Conservation (phyloP, 2,797 vertebrate species). For the Galaxias olidus region DNA sequence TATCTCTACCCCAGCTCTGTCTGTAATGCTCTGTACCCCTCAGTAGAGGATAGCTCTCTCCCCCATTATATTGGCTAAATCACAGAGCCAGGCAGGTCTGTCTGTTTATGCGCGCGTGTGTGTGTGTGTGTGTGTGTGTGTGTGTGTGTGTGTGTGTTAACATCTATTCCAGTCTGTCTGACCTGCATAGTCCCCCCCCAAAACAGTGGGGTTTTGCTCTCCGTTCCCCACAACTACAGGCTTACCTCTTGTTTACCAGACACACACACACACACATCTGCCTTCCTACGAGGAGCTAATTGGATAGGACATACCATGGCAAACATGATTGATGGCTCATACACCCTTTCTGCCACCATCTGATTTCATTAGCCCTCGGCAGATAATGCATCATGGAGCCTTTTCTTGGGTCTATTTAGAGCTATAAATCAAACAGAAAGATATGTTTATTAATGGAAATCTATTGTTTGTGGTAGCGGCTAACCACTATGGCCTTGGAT, state of each 20-base stretch:
- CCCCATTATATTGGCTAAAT: neutral
- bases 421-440: neutral
- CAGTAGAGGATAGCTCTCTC: too few relatives aligned
- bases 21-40: neutral
- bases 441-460: neutral
- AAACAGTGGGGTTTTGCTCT: slow-evolving; percentile 8
- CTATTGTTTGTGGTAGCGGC: neutral
- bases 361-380: slow-evolving; percentile 55
- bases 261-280: slow-evolving; percentile 40
- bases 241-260: slow-evolving; percentile 23
- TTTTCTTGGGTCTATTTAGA: slow-evolving; percentile 39
- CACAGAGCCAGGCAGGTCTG: neutral
- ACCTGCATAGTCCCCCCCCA: slow-evolving; percentile 18
- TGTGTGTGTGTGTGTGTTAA: slow-evolving; percentile 2
- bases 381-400: slow-evolving; percentile 38
- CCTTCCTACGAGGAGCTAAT: neutral
- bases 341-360: slow-evolving; percentile 33
- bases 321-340: slow-evolving; percentile 32
- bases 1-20: neutral
- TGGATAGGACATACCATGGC: slow-evolving; percentile 14
- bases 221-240: neutral
- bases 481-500: slow-evolving; percentile 29
- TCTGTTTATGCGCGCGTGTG: neutral
- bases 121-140: neutral
- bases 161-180: neutral